These are phyloP conservation scores for Nemopilema nomurai DNA, from an alignment of 30 jellyfish, hydroid and myxozoan genomes.

Conservation along the genomic window DNA sequence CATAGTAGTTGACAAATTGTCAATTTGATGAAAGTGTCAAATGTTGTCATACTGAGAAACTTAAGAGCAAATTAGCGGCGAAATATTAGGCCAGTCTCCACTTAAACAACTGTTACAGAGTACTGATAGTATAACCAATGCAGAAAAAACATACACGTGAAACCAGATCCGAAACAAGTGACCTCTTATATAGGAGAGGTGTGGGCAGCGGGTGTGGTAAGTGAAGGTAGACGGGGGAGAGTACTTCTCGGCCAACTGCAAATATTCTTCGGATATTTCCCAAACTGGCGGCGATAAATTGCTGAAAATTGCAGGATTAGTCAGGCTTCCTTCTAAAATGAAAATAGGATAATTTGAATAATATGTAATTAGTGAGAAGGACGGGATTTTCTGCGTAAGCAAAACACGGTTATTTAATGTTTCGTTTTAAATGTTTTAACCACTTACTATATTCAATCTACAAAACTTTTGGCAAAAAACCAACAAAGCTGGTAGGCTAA, in stretches of 20 bases:
- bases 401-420: too few species aligned
- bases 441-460: too few species aligned
- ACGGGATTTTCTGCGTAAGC: too few species aligned
- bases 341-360: too few species aligned
- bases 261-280: slow-evolving; percentile 80
- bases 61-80: too few species aligned
- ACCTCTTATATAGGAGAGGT: slow-evolving; percentile 72
- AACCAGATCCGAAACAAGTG: slow-evolving; percentile 83
- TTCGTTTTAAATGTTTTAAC: too few species aligned
- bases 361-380: too few species aligned
- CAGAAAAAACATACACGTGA: slow-evolving; percentile 55
- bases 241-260: slow-evolving; percentile 65
- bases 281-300: slow-evolving; percentile 77
- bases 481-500: too few species aligned
- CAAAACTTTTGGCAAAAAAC: too few species aligned
- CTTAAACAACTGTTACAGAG: neutral
- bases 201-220: slow-evolving; percentile 35
- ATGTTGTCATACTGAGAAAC: too few species aligned
- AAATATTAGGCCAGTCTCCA: neutral
- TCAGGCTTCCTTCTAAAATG: slow-evolving; percentile 76
- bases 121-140: neutral
- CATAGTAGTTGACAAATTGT: too few species aligned
- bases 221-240: slow-evolving; percentile 44
- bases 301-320: slow-evolving; percentile 82
- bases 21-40: too few species aligned